phyloP scores from a whole-genome alignment of 2,113 vertebrate genomes.

The Siniperca chuatsi region DNA sequence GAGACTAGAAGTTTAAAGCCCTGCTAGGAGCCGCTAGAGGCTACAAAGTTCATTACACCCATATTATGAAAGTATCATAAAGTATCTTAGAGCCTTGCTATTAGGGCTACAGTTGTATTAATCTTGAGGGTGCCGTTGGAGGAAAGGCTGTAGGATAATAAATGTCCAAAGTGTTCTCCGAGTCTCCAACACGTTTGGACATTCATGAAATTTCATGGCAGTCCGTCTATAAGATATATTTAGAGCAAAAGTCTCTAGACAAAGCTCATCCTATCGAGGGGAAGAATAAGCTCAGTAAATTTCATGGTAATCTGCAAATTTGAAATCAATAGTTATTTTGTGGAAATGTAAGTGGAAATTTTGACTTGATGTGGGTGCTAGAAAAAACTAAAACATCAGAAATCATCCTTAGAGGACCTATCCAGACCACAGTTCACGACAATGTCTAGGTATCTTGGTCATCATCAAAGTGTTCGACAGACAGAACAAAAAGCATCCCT shows the following conservation, averaged over 20 bases:
- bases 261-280: background rate
- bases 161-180: background rate
- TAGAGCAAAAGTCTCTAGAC: background rate
- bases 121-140: background rate
- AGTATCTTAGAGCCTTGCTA: background rate
- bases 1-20: background rate
- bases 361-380: background rate
- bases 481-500: background rate
- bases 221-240: background rate
- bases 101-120: background rate
- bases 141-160: slow-evolving; percentile 6
- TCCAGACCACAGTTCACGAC: background rate
- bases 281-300: background rate
- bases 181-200: background rate
- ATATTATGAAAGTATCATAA: slow-evolving; percentile 13
- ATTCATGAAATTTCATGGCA: background rate
- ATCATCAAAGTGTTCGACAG: background rate
- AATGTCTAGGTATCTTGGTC: background rate
- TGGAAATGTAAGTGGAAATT: background rate
- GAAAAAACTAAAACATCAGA: background rate
- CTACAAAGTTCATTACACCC: background rate
- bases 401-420: background rate
- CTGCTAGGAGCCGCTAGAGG: background rate
- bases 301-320: too few relatives aligned
- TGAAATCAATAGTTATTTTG: too few relatives aligned